These are phyloP conservation scores for Erpobdella octoculata DNA, from an alignment of 2,888 invertebrate genomes.

Conservation along the genomic window DNA sequence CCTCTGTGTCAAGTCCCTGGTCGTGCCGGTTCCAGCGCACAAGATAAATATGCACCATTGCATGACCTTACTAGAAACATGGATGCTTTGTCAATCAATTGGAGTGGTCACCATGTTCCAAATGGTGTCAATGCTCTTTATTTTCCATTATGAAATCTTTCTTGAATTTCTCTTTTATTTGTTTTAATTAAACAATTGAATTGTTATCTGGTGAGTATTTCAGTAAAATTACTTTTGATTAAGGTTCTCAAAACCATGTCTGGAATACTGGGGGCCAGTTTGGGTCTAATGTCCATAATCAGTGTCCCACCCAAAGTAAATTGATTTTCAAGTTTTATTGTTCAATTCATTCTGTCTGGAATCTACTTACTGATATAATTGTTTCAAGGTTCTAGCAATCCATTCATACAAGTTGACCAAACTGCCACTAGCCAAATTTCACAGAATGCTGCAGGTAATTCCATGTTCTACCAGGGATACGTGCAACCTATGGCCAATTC, in stretches of 20 bases:
- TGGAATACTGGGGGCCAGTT: background rate
- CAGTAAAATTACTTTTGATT: no score
- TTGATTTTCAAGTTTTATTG: background rate
- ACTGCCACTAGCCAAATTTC: background rate
- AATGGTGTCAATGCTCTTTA: background rate
- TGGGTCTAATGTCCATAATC: background rate
- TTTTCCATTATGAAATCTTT: background rate
- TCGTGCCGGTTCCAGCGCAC: background rate
- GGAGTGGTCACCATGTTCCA: background rate
- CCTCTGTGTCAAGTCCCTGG: no score
- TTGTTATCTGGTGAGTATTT: no score
- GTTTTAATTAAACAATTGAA: no score
- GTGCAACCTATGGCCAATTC: no score
- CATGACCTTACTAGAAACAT: conserved; percentile 7
- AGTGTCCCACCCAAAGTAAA: background rate
- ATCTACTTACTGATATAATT: background rate
- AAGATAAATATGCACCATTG: conserved; percentile 10
- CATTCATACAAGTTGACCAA: background rate
- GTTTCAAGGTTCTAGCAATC: background rate
- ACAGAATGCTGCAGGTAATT: background rate
- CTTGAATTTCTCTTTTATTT: no score
- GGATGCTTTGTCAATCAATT: conserved; percentile 7
- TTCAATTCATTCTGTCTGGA: background rate
- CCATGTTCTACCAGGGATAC: background rate
- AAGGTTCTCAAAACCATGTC: background rate